Evolutionary conservation across 2,888 invertebrate genomes (phyloP), one percentile per base, ranked within the genome.

Genomic region (Andricus quercusramuli): DNA sequence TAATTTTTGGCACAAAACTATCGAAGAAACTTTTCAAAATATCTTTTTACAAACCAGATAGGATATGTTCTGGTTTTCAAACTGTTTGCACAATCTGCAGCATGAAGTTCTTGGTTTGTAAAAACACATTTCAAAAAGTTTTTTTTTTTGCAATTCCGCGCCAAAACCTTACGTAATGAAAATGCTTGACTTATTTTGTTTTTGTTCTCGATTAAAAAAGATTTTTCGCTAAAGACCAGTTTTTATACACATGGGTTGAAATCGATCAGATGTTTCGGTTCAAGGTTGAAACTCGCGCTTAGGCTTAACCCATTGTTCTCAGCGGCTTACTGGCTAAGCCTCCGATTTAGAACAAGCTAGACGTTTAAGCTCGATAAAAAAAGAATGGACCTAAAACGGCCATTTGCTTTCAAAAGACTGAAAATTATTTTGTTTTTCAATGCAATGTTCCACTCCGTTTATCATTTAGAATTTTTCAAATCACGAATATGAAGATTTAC

Each of bases 271-370:
- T 70, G 47, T 51, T 70, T 17, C 41, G 25, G 15, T 44, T 44
- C 15, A 44, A 8, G 44, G 44, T n/a, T 25, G 44, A 8, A 29
- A 20, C 68, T 29, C 8, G 25, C 25, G 29, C 68, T 70, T 17
- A 70, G 22, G 44, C n/a, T 70, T 70, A 70, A 70, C 15, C 29
- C 47, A 47, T 70, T 70, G 25, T 47, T 47, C 47, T 25, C 68
- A 70, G 20, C 25, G 41, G 68, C 44, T 70, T 70, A 70, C 22
- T 56, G 25, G 68, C 17, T 70, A 70, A 70, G 47, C 47, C 44
- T 70, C 44, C 17, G 47, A 70, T 70, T 47, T 47, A 51, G 47
- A 70, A 47, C 47, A 56, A n/a, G n/a, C 68, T 68, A 47, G 47
- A 47, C 68, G 67, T 41, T 67, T 67, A 66, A 41, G 41, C 9